Percentiles rank a stretch among this genome's conserved stretches.
Conservation (phyloP, 2,113 vertebrate genomes). For the Percina caprodes region DNA sequence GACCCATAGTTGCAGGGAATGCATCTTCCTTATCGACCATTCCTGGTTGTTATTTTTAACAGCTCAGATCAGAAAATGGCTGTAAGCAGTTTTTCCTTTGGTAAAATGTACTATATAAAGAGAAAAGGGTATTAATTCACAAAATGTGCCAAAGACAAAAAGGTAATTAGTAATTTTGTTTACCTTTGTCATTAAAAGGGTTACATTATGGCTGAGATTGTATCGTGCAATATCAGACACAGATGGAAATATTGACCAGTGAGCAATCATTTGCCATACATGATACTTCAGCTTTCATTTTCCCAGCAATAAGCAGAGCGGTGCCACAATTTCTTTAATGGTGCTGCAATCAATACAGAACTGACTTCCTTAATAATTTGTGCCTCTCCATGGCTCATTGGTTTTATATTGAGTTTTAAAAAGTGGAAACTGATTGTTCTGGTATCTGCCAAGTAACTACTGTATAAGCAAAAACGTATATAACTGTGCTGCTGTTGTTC, state of each 20-base stretch:
- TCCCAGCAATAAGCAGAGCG: slow-evolving; percentile 41
- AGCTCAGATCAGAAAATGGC: slow-evolving; percentile 58
- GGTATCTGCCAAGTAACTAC: slow-evolving; percentile 21
- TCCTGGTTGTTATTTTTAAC: slow-evolving; percentile 75
- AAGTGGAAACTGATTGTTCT: slow-evolving; percentile 48
- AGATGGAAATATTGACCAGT: slow-evolving; percentile 44
- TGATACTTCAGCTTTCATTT: slow-evolving; percentile 46
- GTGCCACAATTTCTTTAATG: slow-evolving; percentile 60
- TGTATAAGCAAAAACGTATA: slow-evolving; percentile 2
- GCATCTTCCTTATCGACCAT: slow-evolving; percentile 66
- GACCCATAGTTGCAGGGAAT: slow-evolving; percentile 71
- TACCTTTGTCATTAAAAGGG: slow-evolving; percentile 9
- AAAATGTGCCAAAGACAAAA: not conserved
- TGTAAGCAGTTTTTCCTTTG: slow-evolving; percentile 39
- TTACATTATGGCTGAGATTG: slow-evolving; percentile 14
- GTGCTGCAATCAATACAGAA: slow-evolving; percentile 50
- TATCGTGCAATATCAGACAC: slow-evolving; percentile 15
- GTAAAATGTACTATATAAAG: slow-evolving; percentile 29
- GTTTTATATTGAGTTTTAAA: slow-evolving; percentile 64
- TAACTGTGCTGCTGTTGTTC: not conserved
- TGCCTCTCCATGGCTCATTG: slow-evolving; percentile 58
- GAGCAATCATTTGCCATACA: slow-evolving; percentile 34
- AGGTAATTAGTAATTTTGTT: slow-evolving; percentile 9
- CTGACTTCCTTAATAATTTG: slow-evolving; percentile 54
- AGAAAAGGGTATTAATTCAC: slow-evolving; percentile 5